phyloP scores from a whole-genome alignment of 2,797 vertebrate genomes.

The Sibirionetta formosa region DNA sequence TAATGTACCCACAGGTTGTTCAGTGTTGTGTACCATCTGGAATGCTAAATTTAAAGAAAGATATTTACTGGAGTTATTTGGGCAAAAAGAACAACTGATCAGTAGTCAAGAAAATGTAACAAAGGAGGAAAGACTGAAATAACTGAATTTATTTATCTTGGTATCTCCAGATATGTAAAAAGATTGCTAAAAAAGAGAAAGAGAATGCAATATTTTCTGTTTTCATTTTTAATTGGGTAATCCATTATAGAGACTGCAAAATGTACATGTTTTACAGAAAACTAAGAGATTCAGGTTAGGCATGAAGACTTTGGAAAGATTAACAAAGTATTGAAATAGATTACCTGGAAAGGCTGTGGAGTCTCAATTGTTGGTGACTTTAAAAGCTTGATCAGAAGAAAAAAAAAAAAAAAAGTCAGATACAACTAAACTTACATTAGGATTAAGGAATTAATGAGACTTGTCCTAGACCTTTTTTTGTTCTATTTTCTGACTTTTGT shows the following conservation, averaged over 20 bases:
- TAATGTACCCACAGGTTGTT: neutral
- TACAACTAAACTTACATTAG: neutral
- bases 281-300: neutral
- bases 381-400: neutral
- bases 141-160: neutral
- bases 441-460: neutral
- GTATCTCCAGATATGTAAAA: neutral
- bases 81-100: neutral
- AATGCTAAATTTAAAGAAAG: neutral
- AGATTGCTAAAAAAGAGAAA: neutral
- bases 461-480: neutral
- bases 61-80: neutral
- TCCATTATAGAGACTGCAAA: neutral
- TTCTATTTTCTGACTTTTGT: neutral
- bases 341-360: neutral
- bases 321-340: neutral
- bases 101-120: neutral
- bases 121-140: neutral
- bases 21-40: too few species aligned
- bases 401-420: neutral
- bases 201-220: accelerated
- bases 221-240: neutral
- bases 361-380: neutral
- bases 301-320: neutral
- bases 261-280: neutral